Evolutionary conservation across 2,888 invertebrate species (phyloP).

Genomic region (Cistogaster globosa): DNA sequence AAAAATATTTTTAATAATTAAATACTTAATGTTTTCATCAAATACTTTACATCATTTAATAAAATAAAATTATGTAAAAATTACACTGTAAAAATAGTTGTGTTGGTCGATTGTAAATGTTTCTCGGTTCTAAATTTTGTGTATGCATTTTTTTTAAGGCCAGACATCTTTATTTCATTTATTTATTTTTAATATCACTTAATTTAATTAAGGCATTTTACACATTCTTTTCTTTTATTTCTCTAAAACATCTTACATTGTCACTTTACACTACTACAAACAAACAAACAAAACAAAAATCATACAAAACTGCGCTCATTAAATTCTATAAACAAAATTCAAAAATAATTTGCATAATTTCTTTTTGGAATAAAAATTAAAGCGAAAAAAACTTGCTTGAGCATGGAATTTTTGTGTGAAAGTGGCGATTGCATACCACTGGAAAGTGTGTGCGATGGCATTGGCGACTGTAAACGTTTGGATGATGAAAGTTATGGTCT

Average conservation of each 20-base stretch:
- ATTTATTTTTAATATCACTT: not conserved
- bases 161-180: not conserved
- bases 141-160: not conserved
- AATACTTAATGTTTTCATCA: not conserved
- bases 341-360: slow-evolving; percentile 25
- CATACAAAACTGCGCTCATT: slow-evolving; percentile 6
- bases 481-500: slow-evolving; percentile 87
- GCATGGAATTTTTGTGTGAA: slow-evolving; percentile 85
- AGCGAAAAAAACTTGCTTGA: slow-evolving; percentile 70
- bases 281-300: not conserved
- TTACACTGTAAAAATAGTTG: slow-evolving; percentile 54
- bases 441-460: slow-evolving; percentile 92
- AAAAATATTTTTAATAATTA: too few relatives aligned
- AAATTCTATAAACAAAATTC: slow-evolving; percentile 23
- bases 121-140: not conserved
- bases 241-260: slow-evolving; percentile 23
- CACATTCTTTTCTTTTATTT: slow-evolving; percentile 25
- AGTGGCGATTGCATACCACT: slow-evolving; percentile 88
- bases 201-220: slow-evolving; percentile 35
- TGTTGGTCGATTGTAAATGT: not conserved
- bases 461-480: slow-evolving; percentile 89
- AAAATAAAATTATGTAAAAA: not conserved
- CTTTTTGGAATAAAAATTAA: slow-evolving; percentile 35
- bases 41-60: not conserved
- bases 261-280: slow-evolving; percentile 16